Evolutionary conservation across 2,113 vertebrate genomes (phyloP), one percentile per base, ranked within the genome.

Genomic region (Strigops habroptila): DNA sequence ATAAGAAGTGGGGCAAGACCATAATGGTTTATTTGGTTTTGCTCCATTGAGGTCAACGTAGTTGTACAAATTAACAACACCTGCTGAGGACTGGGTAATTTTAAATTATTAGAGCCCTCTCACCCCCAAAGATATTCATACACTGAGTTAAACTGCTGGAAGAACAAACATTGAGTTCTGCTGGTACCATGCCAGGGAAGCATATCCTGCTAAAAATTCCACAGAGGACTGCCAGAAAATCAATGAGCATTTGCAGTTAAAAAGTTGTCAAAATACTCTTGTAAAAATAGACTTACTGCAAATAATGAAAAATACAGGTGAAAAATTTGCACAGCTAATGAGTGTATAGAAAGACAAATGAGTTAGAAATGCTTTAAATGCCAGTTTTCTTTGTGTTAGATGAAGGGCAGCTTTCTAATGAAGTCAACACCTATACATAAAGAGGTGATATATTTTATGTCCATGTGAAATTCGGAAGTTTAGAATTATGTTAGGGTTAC

Each of bases 201-300:
- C 77, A 85, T 86, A 92, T 82, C 33, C 67, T 92, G 81, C 48
- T 69, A 90, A 91, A 92, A 80, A 69, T 87, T 92, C 84, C 93
- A 52, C 48, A 87, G 74, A 89, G 43, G 33, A 59, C 60, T 97
- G 79, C 35, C 86, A 95, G 82, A 86, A 94, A 96, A 93, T 91
- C 86, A 92, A 77, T 3, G 3, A 95, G 48, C 52, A 41, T 92
- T 92, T 96, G 92, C 80, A 84, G 80, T 81, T 93, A 86, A 86
- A 93, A 95, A 86, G 73, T 94, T 97, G 96, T 93, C 92, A 96
- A 91, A 95, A 96, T 91, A 84, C 43, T 83, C 85, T 25, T 93
- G 39, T 82, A 93, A 96, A 96, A 94, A 96, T 95, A 93, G 86
- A 71, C 60, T 83, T 77, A 41, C 67, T 81, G 73, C 78, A 90